Evolutionary conservation across 2,797 vertebrate genomes (phyloP).

Genomic region (Garrulus glandarius): DNA sequence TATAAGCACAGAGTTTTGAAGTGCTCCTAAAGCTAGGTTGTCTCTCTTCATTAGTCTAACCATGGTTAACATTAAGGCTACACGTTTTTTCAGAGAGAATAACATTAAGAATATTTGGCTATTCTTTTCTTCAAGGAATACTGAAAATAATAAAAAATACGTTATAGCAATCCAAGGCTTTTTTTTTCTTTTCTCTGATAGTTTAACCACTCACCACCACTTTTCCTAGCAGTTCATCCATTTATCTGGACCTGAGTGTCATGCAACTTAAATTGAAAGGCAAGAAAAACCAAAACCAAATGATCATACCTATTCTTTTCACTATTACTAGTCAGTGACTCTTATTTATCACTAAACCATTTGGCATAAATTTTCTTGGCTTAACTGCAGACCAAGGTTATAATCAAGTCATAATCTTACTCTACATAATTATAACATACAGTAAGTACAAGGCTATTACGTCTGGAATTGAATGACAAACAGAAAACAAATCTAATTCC

Average conservation of each 20-base stretch:
- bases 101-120: neutral
- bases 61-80: neutral
- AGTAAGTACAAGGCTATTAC: neutral
- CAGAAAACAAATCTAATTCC: neutral
- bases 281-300: neutral
- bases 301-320: neutral
- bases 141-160: neutral
- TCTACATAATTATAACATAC: neutral
- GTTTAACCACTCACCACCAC: neutral
- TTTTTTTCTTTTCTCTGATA: neutral
- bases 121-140: neutral
- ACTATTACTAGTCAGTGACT: neutral
- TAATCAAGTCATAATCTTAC: slow-evolving; percentile 20
- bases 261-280: neutral
- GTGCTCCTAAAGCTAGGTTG: neutral
- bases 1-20: neutral
- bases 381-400: neutral
- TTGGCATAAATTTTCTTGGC: neutral
- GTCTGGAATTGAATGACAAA: neutral
- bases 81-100: neutral
- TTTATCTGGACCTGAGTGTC: neutral
- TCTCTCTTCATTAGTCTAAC: neutral
- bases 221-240: neutral
- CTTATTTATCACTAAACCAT: neutral
- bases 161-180: neutral